Evolutionary conservation across 2,888 invertebrate genomes (phyloP), one percentile per base, ranked within the genome.

Genomic region (Eucera pruinosa): DNA sequence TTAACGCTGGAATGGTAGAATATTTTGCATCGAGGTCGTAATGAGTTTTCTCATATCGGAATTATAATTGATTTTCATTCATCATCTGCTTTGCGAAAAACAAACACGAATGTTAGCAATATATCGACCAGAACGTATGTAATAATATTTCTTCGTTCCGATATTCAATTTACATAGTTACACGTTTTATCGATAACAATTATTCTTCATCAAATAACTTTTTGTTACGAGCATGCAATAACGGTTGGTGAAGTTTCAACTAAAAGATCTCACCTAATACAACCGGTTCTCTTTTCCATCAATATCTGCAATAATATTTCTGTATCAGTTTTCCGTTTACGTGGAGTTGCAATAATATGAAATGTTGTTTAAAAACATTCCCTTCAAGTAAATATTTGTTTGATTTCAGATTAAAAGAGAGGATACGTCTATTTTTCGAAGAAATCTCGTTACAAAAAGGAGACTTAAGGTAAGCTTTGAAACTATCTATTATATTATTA

Each of bases 381-480:
- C 5, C 6, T 27, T 13, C n/a, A 62, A 6, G 15, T 33, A 33
- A 48, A 13, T 66, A 43, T 48, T 62, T 18, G 41, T 64, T 82
- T 81, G 83, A 87, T 95, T 95, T 83, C 94, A 96, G 96, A 91
- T 94, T 94, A 88, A 95, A 95, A 89, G 96, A 97, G 93, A 94
- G 96, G 82, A 96, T 98, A 84, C 95, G 96, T 90, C 93, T 97
- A 84, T 94, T 96, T 20, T 97, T 98, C 90, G 97, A 97, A 92
- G 96, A 97, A 93, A 94, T 96, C 84, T 94, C 95, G 65, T 93
- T 97, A 82, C 95, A 96, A 91, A 95, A 96, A 92, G 96, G 96
- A 72, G 96, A 96, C 90, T 93, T 96, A 83, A 97, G 96, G 96
- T 96, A 90, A 93, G 93, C 78, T 30, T 67, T 45, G 11, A n/a